Evolutionary conservation across 1,140 invertebrate species (phyloP), one percentile per base, ranked within the genome.

Genomic region (Formica exsecta): DNA sequence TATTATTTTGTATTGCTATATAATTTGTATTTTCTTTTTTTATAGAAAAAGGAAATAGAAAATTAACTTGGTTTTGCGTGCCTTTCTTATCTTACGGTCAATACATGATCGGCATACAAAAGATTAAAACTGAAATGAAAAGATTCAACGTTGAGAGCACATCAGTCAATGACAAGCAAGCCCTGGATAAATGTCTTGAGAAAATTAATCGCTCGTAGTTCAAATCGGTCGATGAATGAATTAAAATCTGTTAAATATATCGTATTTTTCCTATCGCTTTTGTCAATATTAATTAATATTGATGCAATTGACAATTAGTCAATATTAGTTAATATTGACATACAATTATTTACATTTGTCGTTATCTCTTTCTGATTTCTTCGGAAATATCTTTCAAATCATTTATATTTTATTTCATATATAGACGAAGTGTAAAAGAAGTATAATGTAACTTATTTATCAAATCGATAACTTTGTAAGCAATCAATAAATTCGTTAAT

Each of bases 81-180:
- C 16, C 25, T 25, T 25, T 80, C 32, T 80, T 68, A 80, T 80
- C 64, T 54, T 4, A 16, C 22, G 13, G 22, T 11, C 22, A n/a
- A 57, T 80, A 16, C 5, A 3, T 3, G 13, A 16, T 70, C 22
- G 8, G n/a, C n/a, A 80, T 70, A 80, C 22, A 29, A 29, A 80
- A 66, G 64, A 80, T 80, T 70, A 80, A 70, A 80, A 66, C 9
- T 64, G 2, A 6, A 2, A 61, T 61, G 25, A 29, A 61, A 22
- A 32, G 8, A 29, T 64, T 3, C 22, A 76, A 4, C 3, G 36
- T 59, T 38, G 19, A 61, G 61, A 75, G 16, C 19, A 19, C n/a
- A 76, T 29, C n/a, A 76, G 74, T 44, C 59, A 76, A 41, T 19
- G 57, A 36, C 9, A 11, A 75, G 13, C 38, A 41, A 75, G 11